Base-by-base conservation (phyloP, 2,113 vertebrate genomes). In the Paraplagusia blochii region DNA sequence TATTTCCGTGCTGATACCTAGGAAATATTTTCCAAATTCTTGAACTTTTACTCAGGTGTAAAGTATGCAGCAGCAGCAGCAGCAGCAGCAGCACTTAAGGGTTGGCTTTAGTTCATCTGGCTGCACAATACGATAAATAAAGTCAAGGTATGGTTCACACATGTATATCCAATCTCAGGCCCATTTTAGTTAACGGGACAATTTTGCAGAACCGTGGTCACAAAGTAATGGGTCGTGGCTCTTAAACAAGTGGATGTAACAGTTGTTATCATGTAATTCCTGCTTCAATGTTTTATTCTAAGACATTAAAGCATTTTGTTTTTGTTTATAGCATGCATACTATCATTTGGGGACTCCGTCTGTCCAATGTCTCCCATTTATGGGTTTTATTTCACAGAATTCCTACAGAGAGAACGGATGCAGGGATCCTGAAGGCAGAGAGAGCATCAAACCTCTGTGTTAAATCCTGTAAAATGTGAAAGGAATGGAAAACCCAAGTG, bases 221-320 rank as follows among this genome's bases (percentile, higher is more conserved):
- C 8, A 8, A n/a, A 62, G 34, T 75, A 77, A 60, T 40, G 58
- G 63, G 51, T 77, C 68, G 72, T 8, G 14, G 66, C 61, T 68
- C 72, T 80, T 33, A 70, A 86, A 69, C 66, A 78, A 70, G 62
- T 47, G 38, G 14, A 74, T 57, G 73, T 63, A 81, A 72, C 68
- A 79, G 56, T 66, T 76, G 66, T 59, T 39, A 52, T 19, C 15
- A 44, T 54, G 48, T 50, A 15, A 44, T 52, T 47, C 19, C 45
- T 76, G 67, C 36, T 64, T 74, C 15, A n/a, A 1, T 54, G n/a
- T 54, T 69, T 68, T 50, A 62, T 17, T 40, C 3, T 43, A 11
- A 66, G 22, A 12, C 9, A 53, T 33, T 19, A 17, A 4, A 35
- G 35, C 2, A 13, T 58, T 66, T 58, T 36, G 1, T 33, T 55